Percentiles rank a stretch among this genome's conserved stretches.
Conservation (phyloP, 1,140 invertebrate genomes). For the Calliopsis andreniformis region DNA sequence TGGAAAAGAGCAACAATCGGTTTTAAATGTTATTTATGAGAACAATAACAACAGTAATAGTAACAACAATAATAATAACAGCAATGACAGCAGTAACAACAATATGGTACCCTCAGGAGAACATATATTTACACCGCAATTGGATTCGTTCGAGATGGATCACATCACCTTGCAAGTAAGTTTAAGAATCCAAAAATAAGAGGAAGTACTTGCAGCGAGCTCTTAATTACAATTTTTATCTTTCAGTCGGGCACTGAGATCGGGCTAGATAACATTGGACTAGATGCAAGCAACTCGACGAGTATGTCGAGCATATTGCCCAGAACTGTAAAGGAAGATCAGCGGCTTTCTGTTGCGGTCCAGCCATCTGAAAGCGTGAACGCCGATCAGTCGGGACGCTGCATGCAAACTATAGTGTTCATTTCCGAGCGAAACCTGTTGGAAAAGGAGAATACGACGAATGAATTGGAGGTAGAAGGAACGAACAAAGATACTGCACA, state of each 20-base stretch:
- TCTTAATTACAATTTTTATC: background rate
- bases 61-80: too few relatives aligned
- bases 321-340: slow-evolving; percentile 68
- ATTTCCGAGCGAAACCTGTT: slow-evolving; percentile 57
- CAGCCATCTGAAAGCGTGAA: slow-evolving; percentile 36
- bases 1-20: slow-evolving; percentile 54
- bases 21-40: slow-evolving; percentile 75
- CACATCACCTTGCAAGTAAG: slow-evolving; percentile 72
- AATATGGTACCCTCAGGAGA: slow-evolving; percentile 56
- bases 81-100: background rate
- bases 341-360: slow-evolving; percentile 50
- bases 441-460: slow-evolving; percentile 60
- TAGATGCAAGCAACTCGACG: slow-evolving; percentile 68
- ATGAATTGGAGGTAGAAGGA: slow-evolving; percentile 50
- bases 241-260: slow-evolving; percentile 68
- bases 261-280: slow-evolving; percentile 58
- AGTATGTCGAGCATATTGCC: slow-evolving; percentile 74
- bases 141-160: slow-evolving; percentile 74
- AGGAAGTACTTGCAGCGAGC: too few relatives aligned
- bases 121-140: slow-evolving; percentile 68
- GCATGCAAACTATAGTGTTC: slow-evolving; percentile 53
- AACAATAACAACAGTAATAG: slow-evolving; percentile 50
- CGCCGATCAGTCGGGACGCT: slow-evolving; percentile 40
- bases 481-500: background rate
- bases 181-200: too few relatives aligned